These are phyloP conservation scores for Drosophila persimilis DNA, from an alignment of 1,140 invertebrate species.

Conservation along the genomic window DNA sequence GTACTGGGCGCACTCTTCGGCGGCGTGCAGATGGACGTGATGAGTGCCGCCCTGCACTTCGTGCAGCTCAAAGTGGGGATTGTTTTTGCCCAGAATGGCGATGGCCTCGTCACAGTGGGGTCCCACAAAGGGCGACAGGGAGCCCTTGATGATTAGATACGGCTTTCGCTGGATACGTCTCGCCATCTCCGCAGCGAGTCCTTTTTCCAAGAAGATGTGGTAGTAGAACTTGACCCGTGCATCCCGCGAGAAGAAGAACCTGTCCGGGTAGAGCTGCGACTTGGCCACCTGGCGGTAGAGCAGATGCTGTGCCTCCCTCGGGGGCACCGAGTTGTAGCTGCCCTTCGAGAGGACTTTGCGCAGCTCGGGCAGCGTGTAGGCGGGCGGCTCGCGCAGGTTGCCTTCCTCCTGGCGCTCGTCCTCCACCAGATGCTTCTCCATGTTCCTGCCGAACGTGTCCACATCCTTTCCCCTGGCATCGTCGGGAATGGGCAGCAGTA, in stretches of 20 bases:
- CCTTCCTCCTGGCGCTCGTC: constrained; percentile 45
- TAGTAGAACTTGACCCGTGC: constrained; percentile 83
- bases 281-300: constrained; percentile 84
- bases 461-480: background rate
- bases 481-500: constrained; percentile 81
- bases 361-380: constrained; percentile 85
- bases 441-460: background rate
- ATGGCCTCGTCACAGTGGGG: constrained; percentile 79
- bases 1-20: constrained; percentile 84
- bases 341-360: constrained; percentile 83
- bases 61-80: constrained; percentile 85
- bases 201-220: constrained; percentile 15
- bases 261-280: constrained; percentile 84
- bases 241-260: constrained; percentile 86
- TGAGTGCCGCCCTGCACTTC: constrained; percentile 86
- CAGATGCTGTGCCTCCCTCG: constrained; percentile 84
- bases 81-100: constrained; percentile 83
- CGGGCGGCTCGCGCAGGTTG: constrained; percentile 83
- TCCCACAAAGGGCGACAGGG: constrained; percentile 30
- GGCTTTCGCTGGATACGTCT: constrained; percentile 53
- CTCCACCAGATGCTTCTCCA: constrained; percentile 48
- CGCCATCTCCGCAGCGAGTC: constrained; percentile 37
- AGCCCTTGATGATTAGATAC: constrained; percentile 61
- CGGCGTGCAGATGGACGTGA: constrained; percentile 88
- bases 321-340: constrained; percentile 84